Percentiles rank a stretch among this genome's conserved stretches.
These are phyloP conservation scores for Rhinolophus sinicus DNA, from an alignment of 2,113 vertebrate genomes.

Conservation along the genomic window DNA sequence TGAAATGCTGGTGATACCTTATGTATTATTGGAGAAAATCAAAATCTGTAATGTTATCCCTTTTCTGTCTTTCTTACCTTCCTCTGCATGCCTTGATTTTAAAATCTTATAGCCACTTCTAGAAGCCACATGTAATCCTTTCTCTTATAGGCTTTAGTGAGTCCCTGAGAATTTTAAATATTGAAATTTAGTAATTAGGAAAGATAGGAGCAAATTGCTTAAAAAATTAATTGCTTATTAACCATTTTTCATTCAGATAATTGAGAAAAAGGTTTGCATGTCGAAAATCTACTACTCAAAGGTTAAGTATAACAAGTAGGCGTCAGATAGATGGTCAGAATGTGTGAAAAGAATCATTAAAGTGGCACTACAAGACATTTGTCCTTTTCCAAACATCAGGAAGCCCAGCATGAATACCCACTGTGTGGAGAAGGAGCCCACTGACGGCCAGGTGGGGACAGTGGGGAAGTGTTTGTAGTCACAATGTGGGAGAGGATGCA, in stretches of 20 bases:
- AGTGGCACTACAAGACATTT: too few species aligned
- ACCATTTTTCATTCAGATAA: background rate
- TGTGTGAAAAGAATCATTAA: background rate
- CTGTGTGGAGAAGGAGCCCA: fast-evolving
- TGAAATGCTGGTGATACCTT: conserved; percentile 65
- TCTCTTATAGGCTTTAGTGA: background rate
- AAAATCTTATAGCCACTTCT: background rate
- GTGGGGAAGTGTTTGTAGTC: too few species aligned
- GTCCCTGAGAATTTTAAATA: background rate
- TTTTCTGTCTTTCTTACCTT: conserved; percentile 70
- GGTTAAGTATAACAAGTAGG: background rate
- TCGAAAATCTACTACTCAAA: background rate
- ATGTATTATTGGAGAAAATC: conserved; percentile 60
- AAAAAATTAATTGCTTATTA: background rate
- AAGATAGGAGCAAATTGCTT: background rate
- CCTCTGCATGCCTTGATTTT: background rate
- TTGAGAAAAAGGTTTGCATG: background rate
- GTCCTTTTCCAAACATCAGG: background rate
- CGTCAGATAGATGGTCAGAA: background rate
- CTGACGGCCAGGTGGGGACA: background rate
- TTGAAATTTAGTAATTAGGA: conserved; percentile 11
- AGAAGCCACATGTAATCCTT: background rate
- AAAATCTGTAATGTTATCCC: conserved; percentile 72
- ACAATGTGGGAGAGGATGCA: background rate
- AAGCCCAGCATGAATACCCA: background rate